Base-by-base conservation (phyloP, 2,797 vertebrate species). In the Paratrypauchen microcephalus region DNA sequence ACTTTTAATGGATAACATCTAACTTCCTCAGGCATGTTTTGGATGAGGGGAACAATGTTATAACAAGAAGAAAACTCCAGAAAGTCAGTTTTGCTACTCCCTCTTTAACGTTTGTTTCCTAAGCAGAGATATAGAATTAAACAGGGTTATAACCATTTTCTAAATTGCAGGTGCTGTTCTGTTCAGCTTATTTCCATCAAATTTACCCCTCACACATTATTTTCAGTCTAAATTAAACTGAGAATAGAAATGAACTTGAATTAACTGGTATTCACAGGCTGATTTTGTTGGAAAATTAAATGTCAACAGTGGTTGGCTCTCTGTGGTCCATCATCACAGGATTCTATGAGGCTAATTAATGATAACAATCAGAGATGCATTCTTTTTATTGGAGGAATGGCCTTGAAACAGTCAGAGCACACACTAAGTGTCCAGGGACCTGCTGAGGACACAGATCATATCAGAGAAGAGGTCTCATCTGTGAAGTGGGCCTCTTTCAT, bases 331-430 rank as follows among this genome's bases (percentile, higher is more conserved):
- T 59, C 45, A 60, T 59, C 45, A 23, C 60, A 24, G 12, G 32
- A 68, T 60, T 65, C 66, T 70, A 57, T 52, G 59, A 69, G 73
- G 65, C 45, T 72, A 30, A 73, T 70, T 69, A 71, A 41, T 28
- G 45, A 52, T 23, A 68, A 57, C 45, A 68, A 57, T 77, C 70
- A 41, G 21, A 56, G 13, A 28, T 57, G n/a, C 24, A 28, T 16
- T 57, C 12, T 58, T 36, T 64, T 65, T 24, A 30, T 41, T 56
- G 66, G 19, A 70, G 57, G 59, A 66, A 36, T 15, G 5, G 48
- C 67, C 36, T 50, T 23, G 32, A 47, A 16, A 18, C 48, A 64
- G 60, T 26, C 23, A 15, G 2, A 13, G 12, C 41, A 13, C 39
- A 41, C 11, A 41, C 39, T 13, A 13, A 70, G 61, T 19, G 60